These are phyloP conservation scores for Pangasius krempfi DNA, from an alignment of 2,797 vertebrate species.

Conservation along the genomic window DNA sequence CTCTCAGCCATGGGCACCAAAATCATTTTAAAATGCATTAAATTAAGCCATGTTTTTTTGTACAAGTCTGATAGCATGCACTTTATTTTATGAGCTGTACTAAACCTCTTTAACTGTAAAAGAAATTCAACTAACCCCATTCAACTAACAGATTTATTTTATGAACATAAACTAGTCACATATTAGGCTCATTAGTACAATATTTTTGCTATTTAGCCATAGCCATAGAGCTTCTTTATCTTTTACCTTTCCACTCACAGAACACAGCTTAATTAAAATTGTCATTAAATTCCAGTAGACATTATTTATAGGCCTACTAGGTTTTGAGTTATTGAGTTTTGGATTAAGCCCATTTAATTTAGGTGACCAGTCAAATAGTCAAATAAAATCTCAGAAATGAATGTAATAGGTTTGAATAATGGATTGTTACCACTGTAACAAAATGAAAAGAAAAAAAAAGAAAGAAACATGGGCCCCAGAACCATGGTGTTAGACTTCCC, in stretches of 20 bases:
- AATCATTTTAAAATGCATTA: not conserved
- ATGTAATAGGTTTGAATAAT: not conserved
- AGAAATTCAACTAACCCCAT: not conserved
- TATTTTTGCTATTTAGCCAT: not conserved
- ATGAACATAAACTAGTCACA: not conserved
- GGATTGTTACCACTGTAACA: not conserved
- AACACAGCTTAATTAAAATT: not conserved
- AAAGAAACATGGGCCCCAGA: not conserved
- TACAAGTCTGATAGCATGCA: not conserved
- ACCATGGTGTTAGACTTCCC: not conserved
- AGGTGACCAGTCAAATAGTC: not conserved
- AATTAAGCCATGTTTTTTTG: not conserved
- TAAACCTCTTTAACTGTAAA: not conserved
- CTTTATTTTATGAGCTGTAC: not conserved
- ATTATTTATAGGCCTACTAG: not conserved
- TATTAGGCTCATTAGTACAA: not conserved
- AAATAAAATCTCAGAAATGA: not conserved
- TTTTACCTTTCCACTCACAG: not conserved
- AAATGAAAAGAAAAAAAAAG: not conserved
- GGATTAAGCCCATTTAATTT: not conserved
- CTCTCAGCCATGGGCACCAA: not conserved
- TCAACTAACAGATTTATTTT: not conserved
- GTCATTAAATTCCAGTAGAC: not conserved
- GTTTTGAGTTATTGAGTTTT: not conserved
- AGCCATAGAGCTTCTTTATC: not conserved